Percentiles rank a stretch among this genome's conserved stretches.
Evolutionary conservation across 2,113 vertebrate genomes (phyloP).

Genomic region (Cervus canadensis): DNA sequence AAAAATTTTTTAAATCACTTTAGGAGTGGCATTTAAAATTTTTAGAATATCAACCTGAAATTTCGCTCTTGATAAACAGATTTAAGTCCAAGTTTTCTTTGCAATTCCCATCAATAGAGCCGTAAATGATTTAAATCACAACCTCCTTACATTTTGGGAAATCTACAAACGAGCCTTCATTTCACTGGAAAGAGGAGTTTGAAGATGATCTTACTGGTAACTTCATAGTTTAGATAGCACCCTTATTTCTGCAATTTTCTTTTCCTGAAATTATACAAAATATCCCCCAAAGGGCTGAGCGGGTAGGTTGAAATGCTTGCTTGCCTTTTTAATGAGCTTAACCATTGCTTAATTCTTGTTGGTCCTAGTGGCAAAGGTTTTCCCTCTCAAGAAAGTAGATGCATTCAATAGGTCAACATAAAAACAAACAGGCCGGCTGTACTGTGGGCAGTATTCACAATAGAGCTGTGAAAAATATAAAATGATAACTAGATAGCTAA

Average conservation of each 20-base stretch:
- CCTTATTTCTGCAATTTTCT: not conserved
- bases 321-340: conserved; percentile 35
- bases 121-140: conserved; percentile 5
- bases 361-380: conserved; percentile 44
- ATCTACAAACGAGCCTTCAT: not conserved
- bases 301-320: not conserved
- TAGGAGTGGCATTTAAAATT: not conserved
- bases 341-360: conserved; percentile 14
- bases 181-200: conserved; percentile 19
- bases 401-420: not conserved
- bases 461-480: not conserved
- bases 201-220: conserved; percentile 16
- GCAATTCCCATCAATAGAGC: conserved; percentile 14
- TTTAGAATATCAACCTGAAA: not conserved
- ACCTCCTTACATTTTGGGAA: not conserved
- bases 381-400: conserved; percentile 19
- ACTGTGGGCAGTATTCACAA: not conserved
- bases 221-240: not conserved
- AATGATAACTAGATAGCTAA: conserved; percentile 30
- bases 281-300: not conserved
- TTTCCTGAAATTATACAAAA: not conserved
- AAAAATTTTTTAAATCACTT: conserved; percentile 25
- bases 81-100: conserved; percentile 36
- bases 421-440: conserved; percentile 36
- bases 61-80: not conserved